Base-by-base conservation (phyloP, 2,113 vertebrate species). In the Leucopsar rothschildi region DNA sequence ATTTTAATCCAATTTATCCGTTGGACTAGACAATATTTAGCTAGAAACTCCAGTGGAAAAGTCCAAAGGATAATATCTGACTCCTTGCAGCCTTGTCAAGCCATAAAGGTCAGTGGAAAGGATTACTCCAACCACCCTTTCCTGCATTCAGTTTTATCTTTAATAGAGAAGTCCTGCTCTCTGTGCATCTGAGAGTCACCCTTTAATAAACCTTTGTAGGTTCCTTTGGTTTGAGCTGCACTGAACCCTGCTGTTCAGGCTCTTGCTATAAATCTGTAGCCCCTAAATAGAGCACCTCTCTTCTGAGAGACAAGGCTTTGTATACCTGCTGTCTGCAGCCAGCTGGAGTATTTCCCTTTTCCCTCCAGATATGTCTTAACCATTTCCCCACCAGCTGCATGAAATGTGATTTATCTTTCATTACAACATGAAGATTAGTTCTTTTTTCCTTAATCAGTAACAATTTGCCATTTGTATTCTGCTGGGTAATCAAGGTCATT, bases 281-380 rank as follows among this genome's bases (percentile, higher is more conserved):
- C 76, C 92, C 87, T 92, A 94, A 96, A 93, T 89, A 97, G 92
- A 86, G 68, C 92, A 96, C 90, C 91, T 97, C 89, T 86, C 94
- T 95, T 83, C 94, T 92, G 77, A 88, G 71, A 79, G 56, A 76
- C 15, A 23, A 60, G 64, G 61, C 89, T 93, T 92, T 93, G 72
- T 76, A 37, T 56, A 90, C 92, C 82, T 89, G 76, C 91, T 65
- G 52, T 31, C 87, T 79, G 72, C 56, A 70, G 72, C 61, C 92
- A 93, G 88, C 40, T 94, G 80, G 82, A 90, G 35, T 57, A 86
- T 91, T 94, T 93, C 44, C 85, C 57, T 88, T 94, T 95, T 90
- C 83, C 75, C 40, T 92, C 56, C 39, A 91, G 95, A 82, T 72
- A 73, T 59, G 39, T 35, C 68, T 95, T 94, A 96, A 95, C 83